phyloP scores from a whole-genome alignment of 2,113 vertebrate genomes.

The Empidonax alnorum region DNA sequence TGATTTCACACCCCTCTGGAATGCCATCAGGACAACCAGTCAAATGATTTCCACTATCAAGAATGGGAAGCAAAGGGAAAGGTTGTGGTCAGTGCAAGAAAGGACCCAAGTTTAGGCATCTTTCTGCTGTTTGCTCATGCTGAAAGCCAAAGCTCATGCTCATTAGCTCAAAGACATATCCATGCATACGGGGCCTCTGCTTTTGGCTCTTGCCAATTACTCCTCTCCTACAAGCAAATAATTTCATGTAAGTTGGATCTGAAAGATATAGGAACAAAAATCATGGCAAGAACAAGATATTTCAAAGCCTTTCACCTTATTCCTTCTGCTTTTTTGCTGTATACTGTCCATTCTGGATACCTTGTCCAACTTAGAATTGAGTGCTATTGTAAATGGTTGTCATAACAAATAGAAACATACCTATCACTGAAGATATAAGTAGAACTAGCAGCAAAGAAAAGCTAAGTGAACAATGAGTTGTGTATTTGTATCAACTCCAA shows the following conservation, averaged over 20 bases:
- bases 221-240: neutral
- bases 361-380: neutral
- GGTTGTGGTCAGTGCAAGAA: neutral
- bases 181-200: fast-evolving
- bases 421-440: neutral
- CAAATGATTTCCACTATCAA: neutral
- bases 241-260: neutral
- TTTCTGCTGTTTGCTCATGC: neutral
- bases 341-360: neutral
- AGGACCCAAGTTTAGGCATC: neutral
- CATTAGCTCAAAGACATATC: neutral
- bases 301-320: neutral
- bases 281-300: neutral
- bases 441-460: neutral
- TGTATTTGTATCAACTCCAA: neutral
- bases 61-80: neutral
- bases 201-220: neutral
- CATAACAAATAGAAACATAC: neutral
- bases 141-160: neutral
- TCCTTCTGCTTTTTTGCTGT: neutral
- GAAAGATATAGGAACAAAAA: neutral
- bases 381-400: neutral
- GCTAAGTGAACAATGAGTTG: neutral
- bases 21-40: neutral
- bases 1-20: neutral